Percentiles rank a stretch among this genome's conserved stretches.
Conservation (phyloP, 2,113 vertebrate genomes). For the Spea bombifrons region DNA sequence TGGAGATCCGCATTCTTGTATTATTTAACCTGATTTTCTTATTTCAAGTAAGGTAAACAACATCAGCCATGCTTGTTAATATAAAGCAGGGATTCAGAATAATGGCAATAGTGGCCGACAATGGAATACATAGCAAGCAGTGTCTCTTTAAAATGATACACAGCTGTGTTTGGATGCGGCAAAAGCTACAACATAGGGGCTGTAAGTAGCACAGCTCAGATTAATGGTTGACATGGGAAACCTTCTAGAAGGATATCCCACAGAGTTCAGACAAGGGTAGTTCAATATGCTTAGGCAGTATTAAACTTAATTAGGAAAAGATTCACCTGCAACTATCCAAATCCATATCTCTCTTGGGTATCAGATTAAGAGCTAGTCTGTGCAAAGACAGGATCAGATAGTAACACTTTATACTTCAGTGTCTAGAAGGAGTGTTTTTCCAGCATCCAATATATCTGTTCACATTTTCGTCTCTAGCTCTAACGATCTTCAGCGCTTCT, state of each 20-base stretch:
- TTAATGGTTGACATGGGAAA: constrained; percentile 49
- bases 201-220: constrained; percentile 45
- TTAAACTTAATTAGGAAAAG: constrained; percentile 49
- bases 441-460: constrained; percentile 35
- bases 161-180: constrained; percentile 30
- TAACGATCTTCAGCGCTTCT: neutral
- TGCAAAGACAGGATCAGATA: constrained; percentile 42
- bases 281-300: constrained; percentile 49
- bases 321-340: constrained; percentile 48
- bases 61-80: neutral
- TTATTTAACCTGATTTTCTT: constrained; percentile 1
- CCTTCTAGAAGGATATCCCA: constrained; percentile 48
- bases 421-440: constrained; percentile 36
- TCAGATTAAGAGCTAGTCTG: constrained; percentile 46
- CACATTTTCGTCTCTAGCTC: constrained; percentile 3
- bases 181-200: constrained; percentile 27
- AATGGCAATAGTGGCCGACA: neutral
- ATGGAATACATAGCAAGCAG: constrained; percentile 15
- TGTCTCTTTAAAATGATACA: constrained; percentile 28
- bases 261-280: constrained; percentile 49
- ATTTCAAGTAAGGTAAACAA: neutral
- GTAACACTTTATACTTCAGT: constrained; percentile 41
- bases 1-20: neutral
- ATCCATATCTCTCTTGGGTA: constrained; percentile 49
- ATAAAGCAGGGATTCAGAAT: neutral